Base-by-base conservation (phyloP, 1,140 invertebrate species). In the Anastatus disparis region DNA sequence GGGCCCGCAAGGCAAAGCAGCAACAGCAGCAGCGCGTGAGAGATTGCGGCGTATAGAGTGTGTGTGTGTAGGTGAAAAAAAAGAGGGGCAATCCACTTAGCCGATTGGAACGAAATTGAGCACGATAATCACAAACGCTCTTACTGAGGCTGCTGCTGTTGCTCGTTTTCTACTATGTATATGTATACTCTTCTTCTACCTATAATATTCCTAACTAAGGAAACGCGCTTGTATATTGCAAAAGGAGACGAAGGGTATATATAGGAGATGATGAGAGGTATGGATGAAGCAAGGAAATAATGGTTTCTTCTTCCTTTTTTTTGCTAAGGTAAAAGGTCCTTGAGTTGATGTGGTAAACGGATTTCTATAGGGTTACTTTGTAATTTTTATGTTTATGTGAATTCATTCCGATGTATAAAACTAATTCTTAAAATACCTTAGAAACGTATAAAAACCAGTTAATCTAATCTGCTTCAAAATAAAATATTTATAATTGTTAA, bases 91-190 rank as follows among this genome's bases (percentile, higher is more conserved):
- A 71, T 71, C 69, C 70, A 71, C 70, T 71, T 71, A 71, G 48
- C 40, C 61, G 59, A 63, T 64, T 63, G 61, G 48, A 40, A n/a
- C 38, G 59, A 62, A 70, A 71, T 71, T 44, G 62, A 71, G 62
- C 53, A 31, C 62, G 70, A 71, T 71, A 71, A 71, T 71, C 48
- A 44, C 26, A 24, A 22, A 10, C 29, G 44, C 20, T n/a, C n/a
- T n/a, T n/a, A n/a, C 52, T 8, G 26, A n/a, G 52, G 27, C 27
- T 31, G 44, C 29, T 10, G 35, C 56, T 1, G n/a, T n/a, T 13
- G 20, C 20, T 22, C 40, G 13, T 42, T 52, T 63, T 38, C 46
- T 38, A 27, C 61, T 38, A 31, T 58, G 22, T 26, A n/a, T n/a
- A n/a, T n/a, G n/a, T n/a, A n/a, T n/a, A n/a, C n/a, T n/a, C n/a